Conservation (phyloP, 2,888 invertebrate species). For the Hymenopus coronatus region DNA sequence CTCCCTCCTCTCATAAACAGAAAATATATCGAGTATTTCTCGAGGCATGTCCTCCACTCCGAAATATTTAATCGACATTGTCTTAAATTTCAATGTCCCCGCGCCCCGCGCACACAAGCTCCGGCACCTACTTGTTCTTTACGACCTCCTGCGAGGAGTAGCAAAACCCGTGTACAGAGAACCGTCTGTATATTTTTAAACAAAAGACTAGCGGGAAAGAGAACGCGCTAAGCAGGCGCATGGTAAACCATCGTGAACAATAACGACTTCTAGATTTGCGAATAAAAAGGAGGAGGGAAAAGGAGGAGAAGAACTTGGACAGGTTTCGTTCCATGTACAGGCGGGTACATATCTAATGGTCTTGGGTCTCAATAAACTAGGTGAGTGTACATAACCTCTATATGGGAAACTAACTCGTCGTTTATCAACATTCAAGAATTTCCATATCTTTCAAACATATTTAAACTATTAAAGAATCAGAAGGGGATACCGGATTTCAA, state of each 20-base stretch:
- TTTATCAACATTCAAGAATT: too few species aligned
- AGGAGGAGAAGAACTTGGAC: too few species aligned
- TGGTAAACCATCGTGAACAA: neutral
- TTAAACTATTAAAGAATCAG: too few species aligned
- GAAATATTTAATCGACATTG: conserved; percentile 13
- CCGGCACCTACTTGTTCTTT: neutral
- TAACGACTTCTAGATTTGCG: neutral
- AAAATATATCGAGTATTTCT: neutral
- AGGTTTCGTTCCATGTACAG: neutral
- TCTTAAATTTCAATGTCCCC: conserved; percentile 9
- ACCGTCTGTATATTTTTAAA: neutral
- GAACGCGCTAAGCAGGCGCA: neutral
- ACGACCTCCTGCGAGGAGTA: neutral
- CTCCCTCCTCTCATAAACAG: neutral
- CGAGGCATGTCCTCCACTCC: neutral
- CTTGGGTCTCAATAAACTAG: neutral
- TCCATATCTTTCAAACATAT: too few species aligned
- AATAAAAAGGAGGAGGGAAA: neutral
- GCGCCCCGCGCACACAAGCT: neutral
- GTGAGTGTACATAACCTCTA: neutral
- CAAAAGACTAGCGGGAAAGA: neutral
- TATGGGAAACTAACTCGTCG: neutral
- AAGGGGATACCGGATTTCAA: too few species aligned
- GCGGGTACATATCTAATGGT: neutral
- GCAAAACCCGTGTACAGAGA: neutral